Base-by-base conservation (phyloP, 2,113 vertebrate genomes). In the Larimichthys crocea region DNA sequence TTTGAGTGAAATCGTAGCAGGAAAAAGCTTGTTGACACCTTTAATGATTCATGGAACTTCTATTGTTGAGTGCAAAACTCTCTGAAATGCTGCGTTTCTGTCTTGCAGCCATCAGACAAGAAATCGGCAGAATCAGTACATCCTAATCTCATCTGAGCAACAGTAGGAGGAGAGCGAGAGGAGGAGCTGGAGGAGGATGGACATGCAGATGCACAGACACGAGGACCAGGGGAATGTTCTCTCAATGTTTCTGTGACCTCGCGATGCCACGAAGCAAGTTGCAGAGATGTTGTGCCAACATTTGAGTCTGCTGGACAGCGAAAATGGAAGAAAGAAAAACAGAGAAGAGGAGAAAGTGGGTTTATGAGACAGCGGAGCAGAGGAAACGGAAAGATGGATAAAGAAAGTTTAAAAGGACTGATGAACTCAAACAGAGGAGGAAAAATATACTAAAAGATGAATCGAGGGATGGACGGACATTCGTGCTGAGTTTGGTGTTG, bases 61-160 rank as follows among this genome's bases (percentile, higher is more conserved):
- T 8, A 24, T 53, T 24, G 53, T 11, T 42, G 46, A 4, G 15
- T 55, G 24, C 26, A 22, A 62, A 22, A 12, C 14, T 3, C 11
- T 14, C 44, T 46, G 44, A 74, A 49, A n/a, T 0, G 2, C 7
- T 2, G 15, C 0, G 0, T 10, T 50, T 10, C 76, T 78, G 35
- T 68, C 53, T 62, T 76, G 74, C 82, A 99, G 98, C 98, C 93
- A 99, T 99, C 96, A 96, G 97, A 96, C 97, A 97, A 94, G 98
- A 99, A 96, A 95, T 99, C 82, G 96, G 97, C 83, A 96, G 98
- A 89, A 96, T 98, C 94, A 96, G 97, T 92, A 97, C 97, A 86
- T 98, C 97, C 84, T 99, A 99, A 95, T 94, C 89, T 88, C 90
- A 82, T 72, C 26, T 15, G 75, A 91, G 84, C 59, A 85, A 68